Percentiles rank a stretch among this genome's conserved stretches.
phyloP scores from a whole-genome alignment of 2,888 invertebrate species.

The Scaptomyza cyrtandrae region DNA sequence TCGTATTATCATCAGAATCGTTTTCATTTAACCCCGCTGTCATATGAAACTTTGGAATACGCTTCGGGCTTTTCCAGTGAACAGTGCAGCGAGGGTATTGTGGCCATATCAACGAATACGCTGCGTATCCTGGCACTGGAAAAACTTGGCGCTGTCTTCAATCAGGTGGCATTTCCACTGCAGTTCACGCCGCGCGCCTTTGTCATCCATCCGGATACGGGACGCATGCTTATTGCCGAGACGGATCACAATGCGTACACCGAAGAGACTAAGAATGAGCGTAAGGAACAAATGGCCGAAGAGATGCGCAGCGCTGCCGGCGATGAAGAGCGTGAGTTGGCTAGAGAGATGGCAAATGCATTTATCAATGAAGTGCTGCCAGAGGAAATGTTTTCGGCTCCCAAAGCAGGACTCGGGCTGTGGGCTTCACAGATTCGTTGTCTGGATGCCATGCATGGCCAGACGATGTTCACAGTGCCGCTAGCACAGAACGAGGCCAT shows the following conservation, averaged over 20 bases:
- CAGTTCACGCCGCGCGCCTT: slow-evolving; percentile 98
- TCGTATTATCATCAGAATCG: slow-evolving; percentile 99
- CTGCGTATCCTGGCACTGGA: slow-evolving; percentile 98
- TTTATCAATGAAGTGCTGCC: slow-evolving; percentile 97
- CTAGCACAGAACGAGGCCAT: slow-evolving; percentile 99
- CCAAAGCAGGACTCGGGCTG: slow-evolving; percentile 97
- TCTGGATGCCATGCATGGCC: slow-evolving; percentile 93
- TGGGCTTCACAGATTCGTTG: slow-evolving; percentile 97
- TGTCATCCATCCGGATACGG: slow-evolving; percentile 95
- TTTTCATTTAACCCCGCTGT: slow-evolving; percentile 97
- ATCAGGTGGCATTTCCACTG: slow-evolving; percentile 96
- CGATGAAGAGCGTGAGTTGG: slow-evolving; percentile 97
- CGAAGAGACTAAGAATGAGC: slow-evolving; percentile 96
- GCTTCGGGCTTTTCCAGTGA: slow-evolving; percentile 98
- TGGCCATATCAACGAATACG: slow-evolving; percentile 99
- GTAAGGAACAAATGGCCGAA: slow-evolving; percentile 97
- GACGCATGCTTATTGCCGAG: slow-evolving; percentile 95
- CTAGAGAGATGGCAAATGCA: slow-evolving; percentile 98
- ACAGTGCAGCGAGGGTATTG: slow-evolving; percentile 99
- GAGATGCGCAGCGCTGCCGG: slow-evolving; percentile 99
- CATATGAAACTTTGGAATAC: slow-evolving; percentile 98
- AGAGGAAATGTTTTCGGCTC: slow-evolving; percentile 97
- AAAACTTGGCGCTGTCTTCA: slow-evolving; percentile 99
- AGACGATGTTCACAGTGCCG: slow-evolving; percentile 90
- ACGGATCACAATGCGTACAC: slow-evolving; percentile 99